These are phyloP conservation scores for Oopsacas minuta DNA, from an alignment of 37 sponge, comb jelly and placozoan genomes.

Conservation along the genomic window DNA sequence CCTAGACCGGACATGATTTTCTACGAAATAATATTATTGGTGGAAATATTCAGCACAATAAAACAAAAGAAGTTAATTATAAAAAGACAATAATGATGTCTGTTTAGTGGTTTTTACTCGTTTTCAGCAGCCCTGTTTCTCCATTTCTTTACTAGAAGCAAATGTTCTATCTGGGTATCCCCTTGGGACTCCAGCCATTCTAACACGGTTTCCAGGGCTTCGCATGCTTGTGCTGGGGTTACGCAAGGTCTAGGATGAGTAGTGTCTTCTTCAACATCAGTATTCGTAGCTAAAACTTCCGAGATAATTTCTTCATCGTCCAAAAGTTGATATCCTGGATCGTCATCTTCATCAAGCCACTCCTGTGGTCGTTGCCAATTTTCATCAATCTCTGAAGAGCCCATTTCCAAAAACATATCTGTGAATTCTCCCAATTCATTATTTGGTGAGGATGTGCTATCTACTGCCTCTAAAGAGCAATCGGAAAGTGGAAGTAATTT, in stretches of 20 bases:
- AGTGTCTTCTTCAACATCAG: constrained; percentile 4
- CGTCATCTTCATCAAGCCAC: constrained; percentile 14
- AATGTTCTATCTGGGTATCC: constrained; percentile 4
- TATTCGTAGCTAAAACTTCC: constrained; percentile 3
- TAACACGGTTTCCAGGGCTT: constrained; percentile 23
- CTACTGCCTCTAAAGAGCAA: background rate
- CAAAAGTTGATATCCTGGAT: constrained; percentile 27
- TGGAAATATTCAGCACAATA: too few species aligned
- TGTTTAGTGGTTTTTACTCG: background rate
- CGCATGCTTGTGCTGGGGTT: constrained; percentile 16
- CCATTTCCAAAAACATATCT: background rate
- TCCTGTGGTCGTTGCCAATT: background rate
- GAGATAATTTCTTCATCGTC: constrained; percentile 27
- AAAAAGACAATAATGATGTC: constrained; percentile 9
- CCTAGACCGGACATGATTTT: background rate
- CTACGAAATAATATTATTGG: background rate
- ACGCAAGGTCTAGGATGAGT: background rate
- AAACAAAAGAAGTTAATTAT: background rate
- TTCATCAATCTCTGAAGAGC: constrained; percentile 5
- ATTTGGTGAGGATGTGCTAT: constrained; percentile 11
- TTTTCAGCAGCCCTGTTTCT: constrained; percentile 20
- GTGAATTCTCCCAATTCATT: background rate
- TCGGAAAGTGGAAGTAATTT: constrained; percentile 24
- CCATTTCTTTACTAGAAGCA: constrained; percentile 25
- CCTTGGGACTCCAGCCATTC: constrained; percentile 24